Evolutionary conservation across 2,888 invertebrate species (phyloP).

Genomic region (Argyresthia albistria): DNA sequence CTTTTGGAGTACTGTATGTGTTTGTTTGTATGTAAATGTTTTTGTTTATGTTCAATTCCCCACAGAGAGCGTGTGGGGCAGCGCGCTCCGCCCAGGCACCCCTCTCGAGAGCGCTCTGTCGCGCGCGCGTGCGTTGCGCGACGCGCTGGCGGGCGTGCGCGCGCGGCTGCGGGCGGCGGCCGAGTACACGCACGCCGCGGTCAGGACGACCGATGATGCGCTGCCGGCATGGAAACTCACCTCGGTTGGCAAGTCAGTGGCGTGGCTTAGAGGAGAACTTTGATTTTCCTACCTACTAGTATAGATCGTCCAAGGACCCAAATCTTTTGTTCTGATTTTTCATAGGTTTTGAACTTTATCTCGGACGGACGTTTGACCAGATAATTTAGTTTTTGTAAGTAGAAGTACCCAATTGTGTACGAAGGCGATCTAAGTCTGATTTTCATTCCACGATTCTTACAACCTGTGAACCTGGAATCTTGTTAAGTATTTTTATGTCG

Average conservation of each 20-base stretch:
- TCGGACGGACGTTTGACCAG: too few relatives aligned
- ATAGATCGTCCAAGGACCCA: too few relatives aligned
- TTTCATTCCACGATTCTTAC: too few relatives aligned
- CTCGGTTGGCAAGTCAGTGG: conserved; percentile 43
- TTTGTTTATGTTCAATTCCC: not conserved
- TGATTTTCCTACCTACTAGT: too few relatives aligned
- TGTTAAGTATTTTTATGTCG: too few relatives aligned
- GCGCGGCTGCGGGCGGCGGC: conserved; percentile 48
- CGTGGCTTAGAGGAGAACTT: not conserved
- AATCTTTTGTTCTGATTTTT: too few relatives aligned
- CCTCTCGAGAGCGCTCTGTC: conserved; percentile 33
- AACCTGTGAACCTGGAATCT: too few relatives aligned
- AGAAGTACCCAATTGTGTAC: too few relatives aligned
- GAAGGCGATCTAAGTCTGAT: too few relatives aligned
- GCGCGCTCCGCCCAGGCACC: conserved; percentile 32
- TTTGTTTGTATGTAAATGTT: not conserved
- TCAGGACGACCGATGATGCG: conserved; percentile 44
- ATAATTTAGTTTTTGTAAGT: too few relatives aligned
- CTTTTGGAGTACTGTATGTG: too few relatives aligned
- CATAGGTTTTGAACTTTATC: too few relatives aligned
- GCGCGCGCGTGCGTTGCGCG: conserved; percentile 39
- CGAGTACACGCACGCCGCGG: conserved; percentile 45
- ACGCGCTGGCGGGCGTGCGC: conserved; percentile 49
- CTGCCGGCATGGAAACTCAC: conserved; percentile 58
- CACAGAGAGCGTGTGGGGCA: conserved; percentile 43